phyloP scores from a whole-genome alignment of 2,888 invertebrate genomes.

The Anthrax anthrax region DNA sequence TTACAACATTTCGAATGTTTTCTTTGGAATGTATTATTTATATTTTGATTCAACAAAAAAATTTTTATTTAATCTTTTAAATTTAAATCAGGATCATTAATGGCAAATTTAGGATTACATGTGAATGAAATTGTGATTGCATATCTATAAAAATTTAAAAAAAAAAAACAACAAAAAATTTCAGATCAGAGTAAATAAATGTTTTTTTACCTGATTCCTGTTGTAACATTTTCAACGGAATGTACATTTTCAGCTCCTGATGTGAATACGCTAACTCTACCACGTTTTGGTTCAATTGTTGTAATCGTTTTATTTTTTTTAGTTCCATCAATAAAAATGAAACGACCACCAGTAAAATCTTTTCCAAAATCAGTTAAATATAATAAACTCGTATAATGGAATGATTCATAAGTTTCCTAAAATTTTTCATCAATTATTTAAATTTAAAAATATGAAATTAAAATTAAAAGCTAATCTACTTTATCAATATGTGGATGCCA shows the following conservation, averaged over 20 bases:
- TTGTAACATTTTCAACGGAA: conserved; percentile 61
- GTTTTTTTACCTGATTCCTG: conserved; percentile 39
- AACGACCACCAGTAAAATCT: conserved; percentile 73
- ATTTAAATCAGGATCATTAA: conserved; percentile 39
- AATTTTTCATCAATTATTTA: not conserved
- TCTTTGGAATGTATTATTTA: no score
- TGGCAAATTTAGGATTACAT: conserved; percentile 54
- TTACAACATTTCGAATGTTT: no score
- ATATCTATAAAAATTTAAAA: conserved; percentile 37
- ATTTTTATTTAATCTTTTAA: not conserved
- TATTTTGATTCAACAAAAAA: no score
- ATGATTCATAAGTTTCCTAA: conserved; percentile 71
- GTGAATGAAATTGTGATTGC: conserved; percentile 80
- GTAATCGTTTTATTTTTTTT: conserved; percentile 46
- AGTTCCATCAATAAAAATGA: conserved; percentile 57
- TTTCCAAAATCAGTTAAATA: conserved; percentile 60
- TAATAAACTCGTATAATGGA: conserved; percentile 72
- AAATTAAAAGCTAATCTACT: conserved; percentile 35
- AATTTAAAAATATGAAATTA: not conserved
- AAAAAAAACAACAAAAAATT: no score
- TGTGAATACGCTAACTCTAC: conserved; percentile 70
- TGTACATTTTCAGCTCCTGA: conserved; percentile 78
- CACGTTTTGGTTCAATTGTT: conserved; percentile 61
- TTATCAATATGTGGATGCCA: conserved; percentile 84
- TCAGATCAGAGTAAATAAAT: not conserved